Conservation (phyloP, 2,113 vertebrate species). For the Craseonycteris thonglongyai region DNA sequence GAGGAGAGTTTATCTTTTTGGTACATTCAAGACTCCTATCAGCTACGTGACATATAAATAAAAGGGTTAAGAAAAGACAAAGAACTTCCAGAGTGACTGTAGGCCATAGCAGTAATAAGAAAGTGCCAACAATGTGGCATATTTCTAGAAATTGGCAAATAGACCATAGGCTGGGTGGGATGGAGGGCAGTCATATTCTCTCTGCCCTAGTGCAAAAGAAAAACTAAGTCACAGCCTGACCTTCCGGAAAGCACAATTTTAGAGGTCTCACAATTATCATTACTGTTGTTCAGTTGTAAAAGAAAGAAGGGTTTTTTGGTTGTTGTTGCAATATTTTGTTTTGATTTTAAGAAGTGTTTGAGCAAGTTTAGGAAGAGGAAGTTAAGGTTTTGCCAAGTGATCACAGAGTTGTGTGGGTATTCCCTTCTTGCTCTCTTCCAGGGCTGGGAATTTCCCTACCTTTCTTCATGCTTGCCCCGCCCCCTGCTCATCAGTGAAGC, state of each 20-base stretch:
- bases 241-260: slow-evolving; percentile 73
- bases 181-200: slow-evolving; percentile 49
- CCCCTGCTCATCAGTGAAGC: slow-evolving; percentile 3
- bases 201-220: slow-evolving; percentile 64
- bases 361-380: slow-evolving; percentile 79
- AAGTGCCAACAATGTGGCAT: slow-evolving; percentile 46
- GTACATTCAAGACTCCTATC: slow-evolving; percentile 65
- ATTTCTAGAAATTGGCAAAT: slow-evolving; percentile 70
- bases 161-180: slow-evolving; percentile 42
- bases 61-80: slow-evolving; percentile 37
- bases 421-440: slow-evolving; percentile 55
- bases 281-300: slow-evolving; percentile 70
- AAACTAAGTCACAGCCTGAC: slow-evolving; percentile 78
- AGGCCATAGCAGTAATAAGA: slow-evolving; percentile 49
- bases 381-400: slow-evolving; percentile 76
- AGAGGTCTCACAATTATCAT: slow-evolving; percentile 62
- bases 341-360: slow-evolving; percentile 65
- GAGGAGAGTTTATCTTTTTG: slow-evolving; percentile 68
- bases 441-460: slow-evolving; percentile 75
- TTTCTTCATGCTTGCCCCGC: not conserved
- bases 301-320: slow-evolving; percentile 66
- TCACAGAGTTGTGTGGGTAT: slow-evolving; percentile 74
- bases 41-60: slow-evolving; percentile 55
- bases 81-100: slow-evolving; percentile 51
- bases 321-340: slow-evolving; percentile 42